Evolutionary conservation across 1,140 invertebrate genomes (phyloP), one percentile per base, ranked within the genome.

Genomic region (Diploscapter pachys): DNA sequence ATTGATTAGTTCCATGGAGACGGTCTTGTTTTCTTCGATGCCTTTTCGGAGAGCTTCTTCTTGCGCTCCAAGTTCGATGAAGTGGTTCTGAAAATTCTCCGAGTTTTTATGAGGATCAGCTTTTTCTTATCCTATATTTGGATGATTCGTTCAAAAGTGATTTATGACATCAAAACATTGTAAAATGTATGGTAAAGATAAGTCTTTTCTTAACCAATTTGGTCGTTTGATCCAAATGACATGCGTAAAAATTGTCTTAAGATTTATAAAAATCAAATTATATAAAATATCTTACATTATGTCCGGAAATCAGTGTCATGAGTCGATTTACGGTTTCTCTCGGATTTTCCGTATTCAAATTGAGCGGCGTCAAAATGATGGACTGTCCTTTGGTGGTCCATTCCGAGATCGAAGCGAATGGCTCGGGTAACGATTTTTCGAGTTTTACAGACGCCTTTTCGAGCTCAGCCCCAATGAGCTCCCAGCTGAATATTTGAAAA

Each of bases 321-420:
- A 74, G 66, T 55, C 62, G 54, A 9, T 4, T 51, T 51, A 75
- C 72, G 52, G 62, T 63, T 53, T 76, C 72, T 65, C 67, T 76
- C 6, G 73, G 61, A 65, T 78, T 63, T 3, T 61, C 66, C 48
- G 68, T 63, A 68, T 78, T 70, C 3, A 76, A 9, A 63, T 56
- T 69, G 49, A 72, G 13, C 11, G 68, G 73, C 61, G 59, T 57
- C 11, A 73, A 78, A 9, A 76, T 54, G 62, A 78, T 57, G 61
- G 57, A 72, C 65, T 78, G 65, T 52, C 65, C 65, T 50, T 75
- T 68, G n/a, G 76, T 68, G 5, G 71, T 56, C 76, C 76, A 78
- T 48, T 59, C 59, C 65, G 71, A 66, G 8, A 70, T 48, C 54
- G 66, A 73, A 11, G 76, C 63, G 48, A 77, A 73, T 5, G 76